phyloP scores from a whole-genome alignment of 1,140 invertebrate species.

The Adoxophyes honmai region DNA sequence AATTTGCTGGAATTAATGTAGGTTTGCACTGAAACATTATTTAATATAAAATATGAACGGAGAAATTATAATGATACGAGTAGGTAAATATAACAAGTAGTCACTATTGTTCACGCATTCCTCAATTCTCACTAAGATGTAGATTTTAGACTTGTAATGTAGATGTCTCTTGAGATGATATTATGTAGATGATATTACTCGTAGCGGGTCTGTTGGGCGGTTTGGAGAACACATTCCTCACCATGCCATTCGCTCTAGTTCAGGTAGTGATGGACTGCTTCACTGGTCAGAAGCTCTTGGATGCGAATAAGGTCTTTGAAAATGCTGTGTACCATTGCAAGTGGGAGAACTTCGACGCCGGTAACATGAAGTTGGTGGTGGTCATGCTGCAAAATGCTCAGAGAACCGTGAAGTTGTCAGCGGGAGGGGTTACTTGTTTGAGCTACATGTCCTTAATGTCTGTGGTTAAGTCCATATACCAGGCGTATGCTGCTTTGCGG shows the following conservation, averaged over 20 bases:
- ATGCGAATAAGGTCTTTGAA: conserved; percentile 35
- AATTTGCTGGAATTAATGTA: no score
- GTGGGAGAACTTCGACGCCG: conserved; percentile 46
- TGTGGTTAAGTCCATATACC: conserved; percentile 40
- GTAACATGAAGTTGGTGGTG: conserved; percentile 37
- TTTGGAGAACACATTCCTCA: conserved; percentile 46
- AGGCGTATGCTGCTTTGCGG: conserved; percentile 37
- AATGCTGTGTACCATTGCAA: conserved; percentile 39
- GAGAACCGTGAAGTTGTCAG: conserved; percentile 37
- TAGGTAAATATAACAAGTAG: no score
- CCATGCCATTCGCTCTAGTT: conserved; percentile 40
- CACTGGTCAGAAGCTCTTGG: conserved; percentile 44
- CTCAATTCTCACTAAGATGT: no score
- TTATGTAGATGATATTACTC: conserved; percentile 27
- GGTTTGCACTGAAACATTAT: no score
- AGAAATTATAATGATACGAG: no score
- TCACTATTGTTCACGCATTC: no score
- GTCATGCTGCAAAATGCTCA: conserved; percentile 43
- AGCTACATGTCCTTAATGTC: conserved; percentile 38
- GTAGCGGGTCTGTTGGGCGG: conserved; percentile 44
- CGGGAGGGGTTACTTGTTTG: conserved; percentile 38
- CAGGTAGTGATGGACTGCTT: conserved; percentile 42
- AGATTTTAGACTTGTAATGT: no score
- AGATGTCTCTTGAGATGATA: no score
- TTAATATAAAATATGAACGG: no score